A percentile compares a stretch with the other conserved stretches of the same genome.
Conservation (phyloP, 2,888 invertebrate genomes). For the Teleiodes luculella region DNA sequence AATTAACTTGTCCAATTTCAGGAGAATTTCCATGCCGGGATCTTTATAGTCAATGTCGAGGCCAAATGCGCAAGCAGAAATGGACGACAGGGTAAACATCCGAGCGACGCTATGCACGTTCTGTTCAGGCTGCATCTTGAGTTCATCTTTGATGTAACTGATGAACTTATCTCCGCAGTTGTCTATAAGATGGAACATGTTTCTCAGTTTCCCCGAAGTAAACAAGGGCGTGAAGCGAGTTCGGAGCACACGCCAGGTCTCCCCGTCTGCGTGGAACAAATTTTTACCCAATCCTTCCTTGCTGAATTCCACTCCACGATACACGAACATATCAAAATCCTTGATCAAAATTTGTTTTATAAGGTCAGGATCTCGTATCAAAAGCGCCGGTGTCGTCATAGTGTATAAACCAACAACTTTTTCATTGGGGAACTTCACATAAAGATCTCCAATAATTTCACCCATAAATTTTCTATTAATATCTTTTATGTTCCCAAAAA, state of each 20-base stretch:
- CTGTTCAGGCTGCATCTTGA: slow-evolving; percentile 15
- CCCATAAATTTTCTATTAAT: slow-evolving; percentile 31
- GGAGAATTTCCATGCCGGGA: slow-evolving; percentile 11
- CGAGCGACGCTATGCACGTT: slow-evolving; percentile 35
- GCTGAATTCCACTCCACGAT: slow-evolving; percentile 45
- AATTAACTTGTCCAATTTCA: slow-evolving; percentile 24
- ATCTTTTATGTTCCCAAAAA: slow-evolving; percentile 48
- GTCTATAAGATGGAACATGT: slow-evolving; percentile 45
- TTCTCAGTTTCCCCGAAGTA: slow-evolving; percentile 52
- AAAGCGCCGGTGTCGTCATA: slow-evolving; percentile 41
- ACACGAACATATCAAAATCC: slow-evolving; percentile 46
- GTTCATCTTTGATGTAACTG: slow-evolving; percentile 26
- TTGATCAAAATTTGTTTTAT: slow-evolving; percentile 50
- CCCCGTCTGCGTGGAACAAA: slow-evolving; percentile 46
- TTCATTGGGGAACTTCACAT: slow-evolving; percentile 41
- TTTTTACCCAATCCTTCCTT: slow-evolving; percentile 44
- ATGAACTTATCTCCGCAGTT: slow-evolving; percentile 40
- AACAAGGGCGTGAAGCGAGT: slow-evolving; percentile 49
- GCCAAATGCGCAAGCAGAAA: slow-evolving; percentile 45
- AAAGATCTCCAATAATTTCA: slow-evolving; percentile 35
- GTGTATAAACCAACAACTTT: slow-evolving; percentile 51
- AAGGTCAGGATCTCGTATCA: slow-evolving; percentile 48
- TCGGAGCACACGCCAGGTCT: slow-evolving; percentile 45
- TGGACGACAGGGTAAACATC: slow-evolving; percentile 39
- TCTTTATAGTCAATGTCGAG: slow-evolving; percentile 33